phyloP scores from a whole-genome alignment of 2,113 vertebrate genomes.

The Leucoraja erinaceus region DNA sequence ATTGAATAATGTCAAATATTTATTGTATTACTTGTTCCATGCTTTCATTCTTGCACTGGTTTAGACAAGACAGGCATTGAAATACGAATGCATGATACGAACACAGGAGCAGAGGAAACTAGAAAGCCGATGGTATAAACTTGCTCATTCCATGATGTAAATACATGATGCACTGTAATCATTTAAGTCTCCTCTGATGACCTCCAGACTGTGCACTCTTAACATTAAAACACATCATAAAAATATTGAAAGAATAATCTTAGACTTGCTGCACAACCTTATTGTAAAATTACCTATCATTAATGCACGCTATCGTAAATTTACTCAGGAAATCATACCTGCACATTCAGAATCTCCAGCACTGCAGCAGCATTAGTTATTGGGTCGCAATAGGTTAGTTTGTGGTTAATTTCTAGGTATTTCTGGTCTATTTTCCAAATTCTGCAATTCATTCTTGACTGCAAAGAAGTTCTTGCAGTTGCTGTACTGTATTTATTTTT shows the following conservation, averaged over 20 bases:
- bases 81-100: background rate
- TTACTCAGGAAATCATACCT: background rate
- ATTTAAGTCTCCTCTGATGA: background rate
- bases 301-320: background rate
- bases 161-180: background rate
- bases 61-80: background rate
- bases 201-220: no score
- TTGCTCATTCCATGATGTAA: background rate
- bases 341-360: background rate
- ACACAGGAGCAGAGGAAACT: background rate
- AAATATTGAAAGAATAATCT: background rate
- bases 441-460: background rate
- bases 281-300: background rate
- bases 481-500: background rate
- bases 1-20: background rate
- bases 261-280: background rate
- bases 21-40: background rate
- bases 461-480: background rate
- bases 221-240: background rate
- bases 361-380: background rate
- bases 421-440: background rate
- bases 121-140: background rate
- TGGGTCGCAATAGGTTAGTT: background rate
- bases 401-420: background rate
- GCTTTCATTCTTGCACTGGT: background rate